These are phyloP conservation scores for Falco berigora DNA, from an alignment of 2,797 vertebrate genomes.

Conservation along the genomic window DNA sequence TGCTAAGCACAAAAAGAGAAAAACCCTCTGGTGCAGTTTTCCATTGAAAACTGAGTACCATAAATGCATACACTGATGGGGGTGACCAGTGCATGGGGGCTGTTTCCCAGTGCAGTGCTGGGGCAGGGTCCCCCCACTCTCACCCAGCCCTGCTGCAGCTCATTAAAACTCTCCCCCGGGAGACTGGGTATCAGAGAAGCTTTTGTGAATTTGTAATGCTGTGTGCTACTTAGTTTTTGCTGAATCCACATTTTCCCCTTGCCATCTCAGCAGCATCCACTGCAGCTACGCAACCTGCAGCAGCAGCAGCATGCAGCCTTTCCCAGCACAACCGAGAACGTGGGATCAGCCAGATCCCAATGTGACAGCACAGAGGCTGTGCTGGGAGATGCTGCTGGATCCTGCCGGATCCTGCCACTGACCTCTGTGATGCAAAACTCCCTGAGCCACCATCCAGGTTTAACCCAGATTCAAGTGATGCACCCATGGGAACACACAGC, in stretches of 20 bases:
- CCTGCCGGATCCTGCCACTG: background rate
- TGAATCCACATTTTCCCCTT: constrained; percentile 13
- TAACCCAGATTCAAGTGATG: accelerated
- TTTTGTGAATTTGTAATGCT: constrained; percentile 54
- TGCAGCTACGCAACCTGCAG: background rate
- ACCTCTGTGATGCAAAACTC: background rate
- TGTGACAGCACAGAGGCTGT: accelerated
- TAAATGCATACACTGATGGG: background rate
- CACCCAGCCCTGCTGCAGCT: background rate
- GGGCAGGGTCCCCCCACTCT: background rate
- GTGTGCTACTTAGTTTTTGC: constrained; percentile 8
- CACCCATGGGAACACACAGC: background rate
- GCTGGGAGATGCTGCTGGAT: background rate
- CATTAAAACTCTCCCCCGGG: background rate
- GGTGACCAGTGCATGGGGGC: background rate
- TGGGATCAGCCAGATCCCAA: background rate
- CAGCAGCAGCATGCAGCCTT: background rate
- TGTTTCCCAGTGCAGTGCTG: background rate
- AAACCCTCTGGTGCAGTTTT: background rate
- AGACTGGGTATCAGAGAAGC: background rate
- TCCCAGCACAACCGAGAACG: accelerated
- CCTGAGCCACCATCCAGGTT: background rate
- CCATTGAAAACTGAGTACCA: background rate
- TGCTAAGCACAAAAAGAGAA: background rate
- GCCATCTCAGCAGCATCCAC: background rate